These are phyloP conservation scores for Zaprionus lineosus DNA, from an alignment of 2,888 invertebrate genomes.

Conservation along the genomic window DNA sequence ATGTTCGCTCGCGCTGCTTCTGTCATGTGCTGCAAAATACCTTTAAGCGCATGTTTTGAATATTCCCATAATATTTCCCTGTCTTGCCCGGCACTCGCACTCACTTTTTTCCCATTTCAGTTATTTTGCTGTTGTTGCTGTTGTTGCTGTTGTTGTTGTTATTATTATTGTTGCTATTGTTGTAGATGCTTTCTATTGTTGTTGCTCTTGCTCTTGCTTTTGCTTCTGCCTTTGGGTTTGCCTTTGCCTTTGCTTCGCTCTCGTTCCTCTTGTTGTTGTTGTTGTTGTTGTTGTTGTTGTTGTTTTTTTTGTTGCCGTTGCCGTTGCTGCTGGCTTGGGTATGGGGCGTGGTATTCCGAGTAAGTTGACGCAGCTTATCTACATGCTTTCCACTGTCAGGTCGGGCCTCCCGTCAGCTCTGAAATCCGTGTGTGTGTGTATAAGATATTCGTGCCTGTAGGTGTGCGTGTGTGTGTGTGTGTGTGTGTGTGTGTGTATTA, in stretches of 20 bases:
- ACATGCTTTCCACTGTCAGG: constrained; percentile 48
- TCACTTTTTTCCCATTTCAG: too few relatives aligned
- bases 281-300: too few relatives aligned
- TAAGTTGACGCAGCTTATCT: constrained; percentile 76
- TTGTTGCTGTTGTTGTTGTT: background rate
- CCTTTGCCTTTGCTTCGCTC: too few relatives aligned
- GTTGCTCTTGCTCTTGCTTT: too few relatives aligned
- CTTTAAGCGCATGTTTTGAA: constrained; percentile 77
- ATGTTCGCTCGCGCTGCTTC: constrained; percentile 17
- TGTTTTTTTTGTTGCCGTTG: too few relatives aligned
- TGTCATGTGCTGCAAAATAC: constrained; percentile 65
- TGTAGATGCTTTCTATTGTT: too few relatives aligned
- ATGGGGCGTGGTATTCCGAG: constrained; percentile 32
- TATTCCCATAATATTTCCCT: constrained; percentile 70
- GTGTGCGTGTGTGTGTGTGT: constrained; percentile 1
- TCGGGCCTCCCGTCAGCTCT: constrained; percentile 48
- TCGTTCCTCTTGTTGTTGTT: too few relatives aligned
- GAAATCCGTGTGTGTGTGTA: background rate
- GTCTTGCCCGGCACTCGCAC: constrained; percentile 30
- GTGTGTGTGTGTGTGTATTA: constrained; percentile 2
- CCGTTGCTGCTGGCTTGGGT: too few relatives aligned
- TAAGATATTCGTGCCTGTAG: constrained; percentile 1
- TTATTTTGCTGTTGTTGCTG: too few relatives aligned
- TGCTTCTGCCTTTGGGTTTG: too few relatives aligned
- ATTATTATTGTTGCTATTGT: constrained; percentile 5